Conservation (phyloP, 37 sponge, comb jelly and placozoan genomes). For the Axinella damicornis region DNA sequence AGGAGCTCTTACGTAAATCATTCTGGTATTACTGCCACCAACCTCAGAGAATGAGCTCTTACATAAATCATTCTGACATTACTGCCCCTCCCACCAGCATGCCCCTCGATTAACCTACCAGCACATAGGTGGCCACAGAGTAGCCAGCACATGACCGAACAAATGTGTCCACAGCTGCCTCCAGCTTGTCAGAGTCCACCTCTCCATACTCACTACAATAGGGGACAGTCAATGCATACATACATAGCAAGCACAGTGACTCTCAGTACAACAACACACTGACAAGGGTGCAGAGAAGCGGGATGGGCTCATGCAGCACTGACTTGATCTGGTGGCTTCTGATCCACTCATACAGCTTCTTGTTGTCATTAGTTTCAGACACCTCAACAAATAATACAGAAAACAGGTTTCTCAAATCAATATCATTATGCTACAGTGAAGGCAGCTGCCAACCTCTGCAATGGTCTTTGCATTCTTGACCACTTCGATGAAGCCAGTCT, state of each 20-base stretch:
- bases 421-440: neutral
- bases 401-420: too few species aligned
- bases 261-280: too few species aligned
- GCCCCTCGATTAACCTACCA: constrained; percentile 42
- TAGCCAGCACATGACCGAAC: constrained; percentile 84
- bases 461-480: constrained; percentile 91
- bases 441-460: constrained; percentile 63
- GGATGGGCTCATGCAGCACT: neutral
- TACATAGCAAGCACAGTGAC: neutral
- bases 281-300: neutral
- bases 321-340: constrained; percentile 58
- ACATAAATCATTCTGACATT: too few species aligned
- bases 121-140: constrained; percentile 86
- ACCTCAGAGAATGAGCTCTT: too few species aligned
- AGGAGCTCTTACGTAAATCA: too few species aligned
- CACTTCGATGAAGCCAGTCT: constrained; percentile 92
- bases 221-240: too few species aligned
- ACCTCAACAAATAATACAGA: constrained; percentile 33
- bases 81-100: too few species aligned
- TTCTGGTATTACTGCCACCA: too few species aligned
- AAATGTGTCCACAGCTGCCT: constrained; percentile 69
- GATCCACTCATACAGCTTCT: constrained; percentile 62
- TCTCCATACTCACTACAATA: constrained; percentile 54
- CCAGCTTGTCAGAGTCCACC: constrained; percentile 50
- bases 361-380: constrained; percentile 37